Conservation (phyloP, 2,113 vertebrate genomes). For the Chaenocephalus aceratus region DNA sequence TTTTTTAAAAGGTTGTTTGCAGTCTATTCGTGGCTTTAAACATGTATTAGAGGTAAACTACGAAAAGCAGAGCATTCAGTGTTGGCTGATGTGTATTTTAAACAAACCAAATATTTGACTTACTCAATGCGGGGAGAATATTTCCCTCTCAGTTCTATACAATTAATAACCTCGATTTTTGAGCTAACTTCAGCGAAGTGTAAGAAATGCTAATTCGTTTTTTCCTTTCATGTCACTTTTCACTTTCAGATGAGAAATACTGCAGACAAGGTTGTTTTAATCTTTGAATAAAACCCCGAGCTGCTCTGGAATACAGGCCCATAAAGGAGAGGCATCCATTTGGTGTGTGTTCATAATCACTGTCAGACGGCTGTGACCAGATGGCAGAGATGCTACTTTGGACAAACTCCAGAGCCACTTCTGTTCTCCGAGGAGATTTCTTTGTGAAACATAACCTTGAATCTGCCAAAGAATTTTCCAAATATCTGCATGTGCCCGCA, state of each 20-base stretch:
- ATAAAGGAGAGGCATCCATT: constrained; percentile 62
- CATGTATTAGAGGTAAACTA: background rate
- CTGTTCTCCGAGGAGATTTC: constrained; percentile 62
- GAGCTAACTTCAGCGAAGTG: constrained; percentile 1
- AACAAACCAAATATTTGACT: background rate
- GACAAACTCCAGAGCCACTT: constrained; percentile 72
- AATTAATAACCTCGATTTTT: background rate
- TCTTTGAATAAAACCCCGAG: constrained; percentile 46
- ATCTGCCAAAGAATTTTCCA: constrained; percentile 56
- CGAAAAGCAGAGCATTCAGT: background rate
- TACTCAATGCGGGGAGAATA: background rate
- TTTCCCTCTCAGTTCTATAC: background rate
- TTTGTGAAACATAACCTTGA: constrained; percentile 71
- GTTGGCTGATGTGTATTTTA: background rate
- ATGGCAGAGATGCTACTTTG: constrained; percentile 73
- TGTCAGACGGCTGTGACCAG: constrained; percentile 73
- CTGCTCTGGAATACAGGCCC: constrained; percentile 46
- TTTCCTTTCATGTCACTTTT: constrained; percentile 12
- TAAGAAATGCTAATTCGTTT: constrained; percentile 2
- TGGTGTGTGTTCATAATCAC: constrained; percentile 64
- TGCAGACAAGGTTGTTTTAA: constrained; percentile 43
- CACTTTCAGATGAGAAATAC: constrained; percentile 33
- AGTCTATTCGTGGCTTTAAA: background rate
- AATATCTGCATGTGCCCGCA: constrained; percentile 45
- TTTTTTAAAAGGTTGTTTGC: background rate